phyloP scores from a whole-genome alignment of 1,140 invertebrate genomes.

The Papilio dardanus region DNA sequence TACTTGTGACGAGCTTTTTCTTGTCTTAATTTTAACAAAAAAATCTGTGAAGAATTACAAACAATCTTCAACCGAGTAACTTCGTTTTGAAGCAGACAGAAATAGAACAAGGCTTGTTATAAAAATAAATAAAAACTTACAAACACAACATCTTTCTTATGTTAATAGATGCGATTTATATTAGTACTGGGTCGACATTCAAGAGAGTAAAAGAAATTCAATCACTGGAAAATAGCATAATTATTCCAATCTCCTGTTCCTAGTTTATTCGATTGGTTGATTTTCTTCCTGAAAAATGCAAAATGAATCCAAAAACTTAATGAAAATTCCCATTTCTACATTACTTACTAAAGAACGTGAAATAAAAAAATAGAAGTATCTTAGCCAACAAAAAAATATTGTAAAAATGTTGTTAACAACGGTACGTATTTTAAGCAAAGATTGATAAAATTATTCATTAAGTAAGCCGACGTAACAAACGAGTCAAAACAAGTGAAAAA shows the following conservation, averaged over 20 bases:
- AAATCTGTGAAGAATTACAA: conserved; percentile 12
- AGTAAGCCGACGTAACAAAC: not conserved
- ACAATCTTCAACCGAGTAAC: not conserved
- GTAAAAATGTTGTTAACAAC: not conserved
- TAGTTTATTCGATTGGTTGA: too few relatives aligned
- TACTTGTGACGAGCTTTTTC: conserved; percentile 2
- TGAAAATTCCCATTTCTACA: too few relatives aligned
- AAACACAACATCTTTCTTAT: not conserved
- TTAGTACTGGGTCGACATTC: not conserved
- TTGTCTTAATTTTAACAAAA: conserved; percentile 5
- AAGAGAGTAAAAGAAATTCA: not conserved
- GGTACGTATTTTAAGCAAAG: not conserved
- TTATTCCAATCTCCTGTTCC: too few relatives aligned
- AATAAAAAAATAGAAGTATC: not conserved
- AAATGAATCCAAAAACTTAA: too few relatives aligned
- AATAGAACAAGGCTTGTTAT: not conserved
- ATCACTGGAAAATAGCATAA: too few relatives aligned
- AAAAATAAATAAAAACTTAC: conserved; percentile 5
- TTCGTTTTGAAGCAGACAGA: conserved; percentile 11
- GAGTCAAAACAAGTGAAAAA: conserved; percentile 11
- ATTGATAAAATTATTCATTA: conserved; percentile 14
- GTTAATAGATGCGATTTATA: not conserved
- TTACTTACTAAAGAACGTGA: too few relatives aligned
- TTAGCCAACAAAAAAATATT: not conserved
- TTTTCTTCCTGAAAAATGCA: too few relatives aligned